Base-by-base conservation (phyloP, 2,888 invertebrate genomes). In the Bhutanitis thaidina region DNA sequence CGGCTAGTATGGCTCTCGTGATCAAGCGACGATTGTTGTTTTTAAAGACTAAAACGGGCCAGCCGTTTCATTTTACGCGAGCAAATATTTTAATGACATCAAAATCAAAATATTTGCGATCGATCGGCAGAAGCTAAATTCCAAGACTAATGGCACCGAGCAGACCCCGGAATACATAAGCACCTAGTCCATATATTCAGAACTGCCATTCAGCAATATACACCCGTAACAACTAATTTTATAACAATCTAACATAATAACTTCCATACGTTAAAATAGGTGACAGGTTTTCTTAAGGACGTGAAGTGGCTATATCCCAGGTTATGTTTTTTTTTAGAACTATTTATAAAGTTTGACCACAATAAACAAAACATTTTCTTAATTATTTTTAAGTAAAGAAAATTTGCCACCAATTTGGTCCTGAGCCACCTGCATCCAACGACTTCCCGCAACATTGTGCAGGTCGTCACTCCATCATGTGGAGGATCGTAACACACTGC, bases 171-270 rank as follows among this genome's bases (percentile, higher is more conserved):
- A n/a, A 25, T 20, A 41, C 8, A 49, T 54, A 76, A 80, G 77
- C 79, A 78, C 77, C 77, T 74, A 76, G 64, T 67, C 68, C 61
- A 62, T 65, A 67, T 74, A 70, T 70, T 70, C 69, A 74, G 70
- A 75, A 77, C 73, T 76, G 71, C 62, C 68, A 75, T 67, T 69
- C 71, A 67, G 65, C 62, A 72, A 71, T 74, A 70, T 74, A 79
- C 79, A 80, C 70, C 70, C 73, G 73, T 81, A 77, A 77, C 67
- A 64, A 62, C 75, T 77, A 79, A 72, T 67, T 74, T 59, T 3
- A 74, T 74, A 84, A 84, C 80, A 75, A 77, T 80, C 75, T 80
- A 82, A 72, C 68, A 68, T 63, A 58, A 66, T 74, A 78, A 77
- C 68, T 73, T 64, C 71, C 77, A 74, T 77, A 74, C 66, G 62